phyloP scores from a whole-genome alignment of 2,888 invertebrate genomes.

The Macrophya alboannulata region DNA sequence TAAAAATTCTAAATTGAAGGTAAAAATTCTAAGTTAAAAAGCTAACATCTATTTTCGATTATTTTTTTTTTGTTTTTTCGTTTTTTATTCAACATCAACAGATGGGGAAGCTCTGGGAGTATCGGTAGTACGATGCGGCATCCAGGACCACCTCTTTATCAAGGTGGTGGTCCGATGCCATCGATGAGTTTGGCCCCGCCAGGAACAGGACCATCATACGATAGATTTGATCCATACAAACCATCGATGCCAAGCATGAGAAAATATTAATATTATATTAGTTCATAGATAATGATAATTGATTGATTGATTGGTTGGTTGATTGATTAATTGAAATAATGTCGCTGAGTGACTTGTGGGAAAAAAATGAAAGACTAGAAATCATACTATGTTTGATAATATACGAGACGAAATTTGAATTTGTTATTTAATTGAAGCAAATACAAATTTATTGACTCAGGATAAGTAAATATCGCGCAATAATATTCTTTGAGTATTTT shows the following conservation, averaged over 20 bases:
- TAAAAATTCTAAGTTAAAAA: not conserved
- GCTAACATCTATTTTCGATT: too few species aligned
- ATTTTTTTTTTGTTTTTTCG: too few species aligned
- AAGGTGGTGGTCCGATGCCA: constrained; percentile 73
- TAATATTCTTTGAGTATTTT: constrained; percentile 11
- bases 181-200: constrained; percentile 76
- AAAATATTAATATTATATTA: constrained; percentile 72
- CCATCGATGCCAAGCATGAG: constrained; percentile 77
- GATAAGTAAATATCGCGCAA: constrained; percentile 4
- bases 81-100: constrained; percentile 49
- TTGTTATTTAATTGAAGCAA: not conserved
- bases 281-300: constrained; percentile 30
- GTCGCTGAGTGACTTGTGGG: constrained; percentile 26
- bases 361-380: not conserved
- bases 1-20: too few species aligned
- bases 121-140: constrained; percentile 76
- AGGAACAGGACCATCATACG: constrained; percentile 75
- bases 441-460: not conserved
- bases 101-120: constrained; percentile 78
- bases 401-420: not conserved
- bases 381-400: not conserved
- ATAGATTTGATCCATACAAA: constrained; percentile 78
- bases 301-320: not conserved
- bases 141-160: constrained; percentile 77
- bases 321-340: constrained; percentile 3